These are phyloP conservation scores for Liolophura sinensis DNA, from an alignment of 1,140 invertebrate genomes.

Conservation along the genomic window DNA sequence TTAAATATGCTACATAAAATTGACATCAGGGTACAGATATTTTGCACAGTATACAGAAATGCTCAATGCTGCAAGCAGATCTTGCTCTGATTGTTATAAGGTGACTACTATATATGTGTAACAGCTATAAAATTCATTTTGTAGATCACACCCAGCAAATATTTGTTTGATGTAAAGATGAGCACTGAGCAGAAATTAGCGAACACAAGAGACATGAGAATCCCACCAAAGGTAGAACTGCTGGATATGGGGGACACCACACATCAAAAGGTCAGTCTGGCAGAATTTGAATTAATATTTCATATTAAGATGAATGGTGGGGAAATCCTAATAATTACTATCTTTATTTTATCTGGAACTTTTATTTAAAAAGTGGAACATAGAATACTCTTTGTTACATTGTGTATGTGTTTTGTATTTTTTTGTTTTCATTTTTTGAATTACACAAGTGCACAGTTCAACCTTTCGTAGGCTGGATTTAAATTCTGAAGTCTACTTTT, in stretches of 20 bases:
- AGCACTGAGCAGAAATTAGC: slow-evolving; percentile 57
- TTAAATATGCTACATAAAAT: no score
- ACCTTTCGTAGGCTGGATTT: no score
- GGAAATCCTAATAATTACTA: neutral
- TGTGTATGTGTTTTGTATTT: neutral
- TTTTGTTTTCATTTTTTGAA: neutral
- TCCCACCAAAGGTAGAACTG: slow-evolving; percentile 55
- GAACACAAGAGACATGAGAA: slow-evolving; percentile 56
- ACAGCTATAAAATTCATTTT: slow-evolving; percentile 9
- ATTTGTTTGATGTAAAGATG: slow-evolving; percentile 58
- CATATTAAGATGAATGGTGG: neutral
- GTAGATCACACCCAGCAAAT: slow-evolving; percentile 57
- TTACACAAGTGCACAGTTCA: neutral
- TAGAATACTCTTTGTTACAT: no score
- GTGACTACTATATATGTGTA: no score
- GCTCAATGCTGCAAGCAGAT: no score
- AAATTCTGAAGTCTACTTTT: no score
- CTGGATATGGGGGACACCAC: slow-evolving; percentile 59
- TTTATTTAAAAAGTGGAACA: no score
- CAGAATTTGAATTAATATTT: neutral
- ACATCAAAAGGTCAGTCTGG: slow-evolving; percentile 52
- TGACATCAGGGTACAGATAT: no score
- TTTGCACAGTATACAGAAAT: no score
- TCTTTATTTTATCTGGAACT: neutral
- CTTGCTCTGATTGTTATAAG: no score